These are phyloP conservation scores for Eospalax fontanierii DNA, from an alignment of 2,797 vertebrate species.

Conservation along the genomic window DNA sequence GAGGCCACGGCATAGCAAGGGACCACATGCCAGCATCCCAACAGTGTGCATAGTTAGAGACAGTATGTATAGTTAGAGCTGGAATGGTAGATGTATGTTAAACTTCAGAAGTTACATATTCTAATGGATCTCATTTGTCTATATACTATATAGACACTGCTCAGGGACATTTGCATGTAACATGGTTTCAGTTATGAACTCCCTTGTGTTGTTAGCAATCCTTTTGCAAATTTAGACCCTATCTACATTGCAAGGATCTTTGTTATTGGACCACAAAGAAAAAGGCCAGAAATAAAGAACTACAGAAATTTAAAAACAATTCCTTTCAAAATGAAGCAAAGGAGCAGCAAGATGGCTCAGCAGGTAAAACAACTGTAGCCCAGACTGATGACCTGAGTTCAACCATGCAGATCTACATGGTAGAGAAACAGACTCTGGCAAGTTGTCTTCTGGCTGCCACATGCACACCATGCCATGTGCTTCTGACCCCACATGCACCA, in stretches of 20 bases:
- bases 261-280: not conserved
- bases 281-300: not conserved
- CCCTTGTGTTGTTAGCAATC: not conserved
- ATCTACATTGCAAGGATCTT: not conserved
- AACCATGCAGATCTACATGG: not conserved
- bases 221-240: not conserved
- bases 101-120: slow-evolving; percentile 6
- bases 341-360: not conserved
- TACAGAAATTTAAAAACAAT: not conserved
- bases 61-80: rapidly evolving
- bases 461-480: too few species aligned
- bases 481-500: not conserved
- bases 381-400: not conserved
- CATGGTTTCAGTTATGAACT: not conserved
- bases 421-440: not conserved
- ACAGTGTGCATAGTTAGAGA: not conserved
- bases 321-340: slow-evolving; percentile 7
- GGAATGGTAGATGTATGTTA: not conserved
- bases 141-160: not conserved
- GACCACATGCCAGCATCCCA: not conserved
- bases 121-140: not conserved
- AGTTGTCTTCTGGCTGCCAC: not conserved
- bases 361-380: too few species aligned
- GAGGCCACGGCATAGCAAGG: not conserved
- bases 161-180: not conserved